Evolutionary conservation across 2,888 invertebrate species (phyloP).

Genomic region (Hydropsyche betteni): DNA sequence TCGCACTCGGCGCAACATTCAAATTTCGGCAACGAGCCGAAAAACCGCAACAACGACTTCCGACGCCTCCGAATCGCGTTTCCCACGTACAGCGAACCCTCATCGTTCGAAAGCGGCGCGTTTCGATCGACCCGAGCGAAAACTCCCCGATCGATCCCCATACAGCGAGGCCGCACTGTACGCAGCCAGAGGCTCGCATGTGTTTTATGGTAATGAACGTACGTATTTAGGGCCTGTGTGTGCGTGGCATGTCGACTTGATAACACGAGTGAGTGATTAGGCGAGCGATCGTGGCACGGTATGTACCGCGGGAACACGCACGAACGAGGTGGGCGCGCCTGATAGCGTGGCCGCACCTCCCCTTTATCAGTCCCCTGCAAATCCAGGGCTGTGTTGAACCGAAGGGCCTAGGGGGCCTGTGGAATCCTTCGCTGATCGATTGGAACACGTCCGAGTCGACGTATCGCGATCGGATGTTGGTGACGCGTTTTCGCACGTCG

Average conservation of each 20-base stretch:
- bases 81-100: no score
- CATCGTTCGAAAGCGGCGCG: no score
- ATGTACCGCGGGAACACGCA: constrained; percentile 22
- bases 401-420: neutral
- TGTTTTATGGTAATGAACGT: constrained; percentile 31
- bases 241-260: constrained; percentile 37
- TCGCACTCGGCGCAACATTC: no score
- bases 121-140: no score
- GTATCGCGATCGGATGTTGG: neutral
- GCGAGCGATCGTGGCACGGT: neutral
- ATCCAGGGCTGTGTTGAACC: no score
- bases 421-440: neutral
- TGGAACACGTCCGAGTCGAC: neutral
- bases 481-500: neutral
- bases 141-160: neutral
- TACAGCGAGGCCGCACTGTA: neutral
- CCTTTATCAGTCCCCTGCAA: neutral
- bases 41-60: no score
- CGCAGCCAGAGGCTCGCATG: constrained; percentile 7
- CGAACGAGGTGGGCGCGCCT: constrained; percentile 27
- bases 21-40: no score
- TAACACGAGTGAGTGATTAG: constrained; percentile 38
- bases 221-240: constrained; percentile 11
- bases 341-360: constrained; percentile 26
- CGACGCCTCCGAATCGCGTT: no score